Evolutionary conservation across 2,888 invertebrate species (phyloP), one percentile per base, ranked within the genome.

Genomic region (Acrobasis consociella): DNA sequence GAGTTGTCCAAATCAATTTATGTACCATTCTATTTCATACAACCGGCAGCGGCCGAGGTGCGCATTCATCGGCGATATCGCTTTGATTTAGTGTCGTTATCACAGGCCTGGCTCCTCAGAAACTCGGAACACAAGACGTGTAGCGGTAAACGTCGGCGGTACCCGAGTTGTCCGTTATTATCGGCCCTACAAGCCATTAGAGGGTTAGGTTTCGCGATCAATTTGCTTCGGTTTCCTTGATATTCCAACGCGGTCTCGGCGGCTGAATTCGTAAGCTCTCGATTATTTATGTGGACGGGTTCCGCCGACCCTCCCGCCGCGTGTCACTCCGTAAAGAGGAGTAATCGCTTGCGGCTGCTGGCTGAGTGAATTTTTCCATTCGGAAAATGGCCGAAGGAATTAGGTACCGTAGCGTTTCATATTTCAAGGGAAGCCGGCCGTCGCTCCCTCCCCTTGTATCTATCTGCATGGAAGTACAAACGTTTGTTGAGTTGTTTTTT

Each of bases 321-420:
- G 78, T 83, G 86, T 86, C 85, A 85, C 86, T 84, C 71, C 78
- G 76, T 82, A 84, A 83, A 81, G 81, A 85, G 84, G 79, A 89
- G 85, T 90, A 87, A 91, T 89, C 86, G 87, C 83, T 85, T 77
- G 84, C 77, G 85, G 86, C 79, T 82, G 81, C 76, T 75, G 66
- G 80, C 80, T 82, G 85, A 88, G 86, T 87, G 88, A 88, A 84
- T 87, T 85, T 86, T 86, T 85, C 84, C 86, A 90, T 89, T 88
- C 82, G 80, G 83, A 82, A 87, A 89, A 89, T 83, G 82, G 83
- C 77, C 79, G 68, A 81, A 87, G 80, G 83, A 87, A 88, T 90
- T 87, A 87, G 82, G 77, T 81, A 82, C 72, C 78, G 75, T 72
- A 71, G 77, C 76, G 82, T 84, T 84, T 83, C 83, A 87, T 87